Evolutionary conservation across 2,797 vertebrate genomes (phyloP), one percentile per base, ranked within the genome.

Genomic region (Leptodactylus fallax): DNA sequence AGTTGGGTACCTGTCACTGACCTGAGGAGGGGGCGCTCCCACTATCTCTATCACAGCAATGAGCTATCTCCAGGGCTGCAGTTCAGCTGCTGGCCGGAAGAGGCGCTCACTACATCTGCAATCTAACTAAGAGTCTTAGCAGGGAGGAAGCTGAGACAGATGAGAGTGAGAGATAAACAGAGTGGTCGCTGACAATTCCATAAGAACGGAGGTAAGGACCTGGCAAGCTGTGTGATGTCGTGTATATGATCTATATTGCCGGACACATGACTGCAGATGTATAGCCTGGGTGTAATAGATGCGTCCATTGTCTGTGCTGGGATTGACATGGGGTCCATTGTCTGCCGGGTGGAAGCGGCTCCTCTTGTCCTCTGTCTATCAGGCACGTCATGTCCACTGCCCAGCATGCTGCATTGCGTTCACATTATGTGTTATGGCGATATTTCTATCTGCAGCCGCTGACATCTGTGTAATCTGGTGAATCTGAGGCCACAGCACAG

Each of bases 81-180:
- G 55, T 80, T 17, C 55, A 3, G 6, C 25, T 1, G 13, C 16
- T 13, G 4, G 19, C 78, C 78, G 3, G 23, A 56, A n/a, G 25
- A 36, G 55, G 78, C 53, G 10, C 78, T 36, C 36, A 36, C 36
- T 7, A 0, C 16, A 12, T 10, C 78, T 61, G 27, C 78, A 36
- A 61, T 47, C 8, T 60, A 25, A 19, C 5, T 25, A 13, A 23
- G 16, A 9, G 27, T 25, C 27, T 69, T 27, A 69, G 10, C 25
- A n/a, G 58, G 78, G 78, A 61, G 78, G 56, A 80, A n/a, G 23
- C 55, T 13, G n/a, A 60, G 78, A 60, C 55, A 36, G 78, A 61
- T 61, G 55, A 25, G 51, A 60, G 27, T 6, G 16, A n/a, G 23
- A 58, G 25, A 60, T 58, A 47, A 45, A 8, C 78, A 23, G 0